Evolutionary conservation across 2,797 vertebrate species (phyloP).

Genomic region (Micromesistius poutassou): DNA sequence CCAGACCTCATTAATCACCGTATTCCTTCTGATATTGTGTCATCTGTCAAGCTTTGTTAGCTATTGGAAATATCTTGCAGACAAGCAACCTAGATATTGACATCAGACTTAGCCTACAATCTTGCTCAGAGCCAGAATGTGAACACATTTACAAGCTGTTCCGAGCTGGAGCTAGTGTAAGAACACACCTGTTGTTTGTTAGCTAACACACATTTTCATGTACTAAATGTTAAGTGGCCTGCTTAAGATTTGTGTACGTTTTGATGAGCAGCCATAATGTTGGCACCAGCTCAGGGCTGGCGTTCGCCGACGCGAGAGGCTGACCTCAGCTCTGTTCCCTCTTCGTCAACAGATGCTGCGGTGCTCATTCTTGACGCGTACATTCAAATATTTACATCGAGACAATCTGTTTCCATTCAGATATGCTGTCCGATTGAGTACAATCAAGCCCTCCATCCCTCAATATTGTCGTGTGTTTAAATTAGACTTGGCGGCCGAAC

Average conservation of each 20-base stretch:
- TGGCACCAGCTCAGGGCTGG: not conserved
- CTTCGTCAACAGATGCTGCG: slow-evolving; percentile 53
- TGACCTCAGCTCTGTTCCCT: slow-evolving; percentile 48
- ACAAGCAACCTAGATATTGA: not conserved
- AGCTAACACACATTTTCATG: not conserved
- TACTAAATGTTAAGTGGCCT: not conserved
- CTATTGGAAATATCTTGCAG: not conserved
- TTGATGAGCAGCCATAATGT: not conserved
- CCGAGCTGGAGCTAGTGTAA: not conserved
- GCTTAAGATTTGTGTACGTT: not conserved
- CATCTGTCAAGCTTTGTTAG: not conserved
- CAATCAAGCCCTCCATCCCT: slow-evolving; percentile 41
- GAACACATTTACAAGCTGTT: not conserved
- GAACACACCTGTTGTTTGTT: slow-evolving; percentile 4
- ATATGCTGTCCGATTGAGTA: slow-evolving; percentile 45
- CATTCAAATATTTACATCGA: slow-evolving; percentile 50
- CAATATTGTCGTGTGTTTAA: slow-evolving; percentile 48
- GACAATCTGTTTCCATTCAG: slow-evolving; percentile 54
- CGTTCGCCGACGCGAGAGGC: slow-evolving; percentile 26
- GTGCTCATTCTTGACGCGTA: slow-evolving; percentile 43
- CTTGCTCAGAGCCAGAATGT: not conserved
- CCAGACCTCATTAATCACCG: not conserved
- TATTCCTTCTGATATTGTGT: not conserved
- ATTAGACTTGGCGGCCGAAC: slow-evolving; percentile 31
- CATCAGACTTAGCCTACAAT: not conserved